phyloP scores from a whole-genome alignment of 2,888 invertebrate genomes.

The Congeria kusceri region DNA sequence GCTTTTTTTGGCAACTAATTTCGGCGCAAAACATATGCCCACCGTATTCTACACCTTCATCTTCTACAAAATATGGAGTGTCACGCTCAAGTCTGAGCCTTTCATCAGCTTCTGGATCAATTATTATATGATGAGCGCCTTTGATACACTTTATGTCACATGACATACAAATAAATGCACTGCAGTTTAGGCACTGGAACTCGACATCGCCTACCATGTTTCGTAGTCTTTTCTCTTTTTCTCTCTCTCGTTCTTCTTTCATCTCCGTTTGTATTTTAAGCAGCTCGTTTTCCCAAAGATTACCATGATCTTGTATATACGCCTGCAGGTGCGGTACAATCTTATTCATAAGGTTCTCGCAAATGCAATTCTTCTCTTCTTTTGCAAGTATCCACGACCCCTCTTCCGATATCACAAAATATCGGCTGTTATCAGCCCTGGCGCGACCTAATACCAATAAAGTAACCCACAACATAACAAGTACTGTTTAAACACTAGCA shows the following conservation, averaged over 20 bases:
- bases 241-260: slow-evolving; percentile 44
- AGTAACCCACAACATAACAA: not conserved
- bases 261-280: slow-evolving; percentile 52
- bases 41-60: slow-evolving; percentile 40
- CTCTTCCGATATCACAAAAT: slow-evolving; percentile 68
- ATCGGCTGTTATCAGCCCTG: slow-evolving; percentile 73
- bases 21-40: slow-evolving; percentile 52
- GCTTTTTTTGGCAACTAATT: slow-evolving; percentile 38
- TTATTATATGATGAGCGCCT: slow-evolving; percentile 68
- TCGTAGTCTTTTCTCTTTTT: slow-evolving; percentile 48
- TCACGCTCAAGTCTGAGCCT: slow-evolving; percentile 8
- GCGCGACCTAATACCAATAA: slow-evolving; percentile 73
- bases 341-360: slow-evolving; percentile 77
- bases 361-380: slow-evolving; percentile 72
- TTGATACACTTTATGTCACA: slow-evolving; percentile 67
- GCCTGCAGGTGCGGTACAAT: slow-evolving; percentile 60
- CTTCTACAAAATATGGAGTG: not conserved
- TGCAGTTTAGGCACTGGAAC: slow-evolving; percentile 73
- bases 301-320: slow-evolving; percentile 41
- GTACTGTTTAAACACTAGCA: too few relatives aligned
- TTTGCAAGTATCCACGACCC: slow-evolving; percentile 69
- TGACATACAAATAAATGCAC: slow-evolving; percentile 66
- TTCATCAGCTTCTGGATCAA: slow-evolving; percentile 53
- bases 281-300: slow-evolving; percentile 42
- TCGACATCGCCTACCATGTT: not conserved